Base-by-base conservation (phyloP, 2,797 vertebrate genomes). In the Rhyacichthys aspro region DNA sequence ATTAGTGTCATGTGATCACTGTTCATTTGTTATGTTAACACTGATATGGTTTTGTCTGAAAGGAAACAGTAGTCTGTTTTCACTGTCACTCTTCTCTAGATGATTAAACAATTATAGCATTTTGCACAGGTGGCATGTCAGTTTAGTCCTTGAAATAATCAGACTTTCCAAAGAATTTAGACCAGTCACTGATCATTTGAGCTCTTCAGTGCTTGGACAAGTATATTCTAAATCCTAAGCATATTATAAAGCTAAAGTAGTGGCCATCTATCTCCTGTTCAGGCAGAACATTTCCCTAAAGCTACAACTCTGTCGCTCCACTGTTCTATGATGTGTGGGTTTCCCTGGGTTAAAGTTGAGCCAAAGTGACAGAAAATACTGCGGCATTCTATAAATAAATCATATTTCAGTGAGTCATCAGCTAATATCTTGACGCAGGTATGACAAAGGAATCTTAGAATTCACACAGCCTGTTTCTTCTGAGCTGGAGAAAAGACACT, bases 351-450 rank as follows among this genome's bases (percentile, higher is more conserved):
- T 36, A 41, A 60, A 63, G 38, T 63, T 79, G 59, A 85, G 72
- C 50, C 45, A 58, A 43, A 70, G 62, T 76, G 81, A 86, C 86
- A 83, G 58, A 55, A 69, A 73, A 69, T 64, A 59, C 72, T 49
- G 63, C 17, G 39, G 15, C 15, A 33, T 65, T 64, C 82, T 86
- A 84, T 78, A 83, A 88, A 89, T 88, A 88, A 60, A 67, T 62
- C 52, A 33, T 9, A 56, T 60, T 78, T 59, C 43, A 57, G 64
- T 87, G 86, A 85, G 72, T 88, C 86, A 89, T 47, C 45, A 37
- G 41, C 42, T 52, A 42, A 12, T 61, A 53, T 55, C 49, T 56
- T 34, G 42, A 67, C 15, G 3, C 56, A 42, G 38, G 18, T 36
- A 1, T 48, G 43, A 72, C 55, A 72, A 10, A 28, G 59, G 66